phyloP scores from a whole-genome alignment of 1,140 invertebrate species.

The Aphis craccivora region DNA sequence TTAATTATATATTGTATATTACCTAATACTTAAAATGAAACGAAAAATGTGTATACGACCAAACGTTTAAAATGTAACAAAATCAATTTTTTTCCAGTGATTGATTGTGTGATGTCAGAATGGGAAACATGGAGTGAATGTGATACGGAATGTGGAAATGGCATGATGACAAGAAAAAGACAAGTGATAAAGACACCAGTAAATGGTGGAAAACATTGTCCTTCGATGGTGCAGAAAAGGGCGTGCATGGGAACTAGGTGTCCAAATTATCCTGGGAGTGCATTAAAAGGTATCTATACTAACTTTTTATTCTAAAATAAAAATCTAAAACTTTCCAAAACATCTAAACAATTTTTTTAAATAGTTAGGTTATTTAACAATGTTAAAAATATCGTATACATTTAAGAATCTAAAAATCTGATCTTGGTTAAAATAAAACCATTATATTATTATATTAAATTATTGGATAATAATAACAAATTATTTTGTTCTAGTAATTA shows the following conservation, averaged over 20 bases:
- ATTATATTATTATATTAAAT: background rate
- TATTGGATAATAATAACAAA: background rate
- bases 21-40: background rate
- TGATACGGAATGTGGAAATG: slow-evolving; percentile 77
- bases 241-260: slow-evolving; percentile 77
- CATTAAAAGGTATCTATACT: slow-evolving; percentile 70
- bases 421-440: background rate
- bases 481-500: background rate
- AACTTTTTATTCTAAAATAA: background rate
- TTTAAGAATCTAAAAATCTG: background rate
- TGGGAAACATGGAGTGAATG: slow-evolving; percentile 81
- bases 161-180: slow-evolving; percentile 75
- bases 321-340: background rate
- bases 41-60: background rate
- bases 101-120: slow-evolving; percentile 78
- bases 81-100: slow-evolving; percentile 69
- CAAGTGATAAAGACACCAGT: slow-evolving; percentile 70
- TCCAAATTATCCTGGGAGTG: slow-evolving; percentile 72
- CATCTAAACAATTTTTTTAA: background rate
- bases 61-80: background rate
- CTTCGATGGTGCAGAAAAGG: slow-evolving; percentile 74
- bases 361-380: background rate
- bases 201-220: slow-evolving; percentile 80
- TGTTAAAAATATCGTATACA: background rate
- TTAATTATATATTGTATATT: background rate